Evolutionary conservation across 2,888 invertebrate genomes (phyloP).

Genomic region (Andrena bicolor): DNA sequence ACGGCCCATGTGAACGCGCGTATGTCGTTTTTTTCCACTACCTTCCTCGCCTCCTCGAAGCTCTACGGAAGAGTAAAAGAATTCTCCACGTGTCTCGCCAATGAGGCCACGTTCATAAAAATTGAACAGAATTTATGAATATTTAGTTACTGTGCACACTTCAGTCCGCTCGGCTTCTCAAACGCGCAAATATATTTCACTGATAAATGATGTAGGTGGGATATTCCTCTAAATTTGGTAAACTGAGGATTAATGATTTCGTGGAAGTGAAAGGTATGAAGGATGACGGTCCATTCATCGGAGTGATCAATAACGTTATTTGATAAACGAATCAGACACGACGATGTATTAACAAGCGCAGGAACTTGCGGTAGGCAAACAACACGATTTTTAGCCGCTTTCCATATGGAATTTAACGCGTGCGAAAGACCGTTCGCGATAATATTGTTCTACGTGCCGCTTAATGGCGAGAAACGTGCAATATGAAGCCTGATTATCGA

Average conservation of each 20-base stretch:
- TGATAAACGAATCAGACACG: conserved; percentile 23
- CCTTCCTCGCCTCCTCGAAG: neutral
- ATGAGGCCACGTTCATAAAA: neutral
- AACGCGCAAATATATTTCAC: neutral
- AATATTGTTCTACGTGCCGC: neutral
- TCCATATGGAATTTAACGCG: neutral
- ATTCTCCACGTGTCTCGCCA: neutral
- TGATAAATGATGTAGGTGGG: neutral
- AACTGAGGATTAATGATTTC: neutral
- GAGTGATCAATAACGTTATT: conserved; percentile 40
- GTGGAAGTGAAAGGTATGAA: conserved; percentile 7
- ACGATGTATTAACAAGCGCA: conserved; percentile 49
- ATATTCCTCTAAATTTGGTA: neutral
- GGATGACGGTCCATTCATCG: conserved; percentile 20
- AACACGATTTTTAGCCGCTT: conserved; percentile 22
- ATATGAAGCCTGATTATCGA: neutral
- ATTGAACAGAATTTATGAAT: too few species aligned
- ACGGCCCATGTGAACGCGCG: conserved; percentile 8
- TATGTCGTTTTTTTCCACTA: conserved; percentile 1
- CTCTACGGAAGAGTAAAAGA: neutral
- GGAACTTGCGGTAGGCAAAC: conserved; percentile 17
- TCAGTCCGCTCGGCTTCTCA: neutral
- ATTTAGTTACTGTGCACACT: too few species aligned
- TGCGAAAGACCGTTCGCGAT: neutral
- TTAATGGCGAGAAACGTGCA: neutral